Base-by-base conservation (phyloP, 2,113 vertebrate genomes). In the Toxotes chatareus region DNA sequence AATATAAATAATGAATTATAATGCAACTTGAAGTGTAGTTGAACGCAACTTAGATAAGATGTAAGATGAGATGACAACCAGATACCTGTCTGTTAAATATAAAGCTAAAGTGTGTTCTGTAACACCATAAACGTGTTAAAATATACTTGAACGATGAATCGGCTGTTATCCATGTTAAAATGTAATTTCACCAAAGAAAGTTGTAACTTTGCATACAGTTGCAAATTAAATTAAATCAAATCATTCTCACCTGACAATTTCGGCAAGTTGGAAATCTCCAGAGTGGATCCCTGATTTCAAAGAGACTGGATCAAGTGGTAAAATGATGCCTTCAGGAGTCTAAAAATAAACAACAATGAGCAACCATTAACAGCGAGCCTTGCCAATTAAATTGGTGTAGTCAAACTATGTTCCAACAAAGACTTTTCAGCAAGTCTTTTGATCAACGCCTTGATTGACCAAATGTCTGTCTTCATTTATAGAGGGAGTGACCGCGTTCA, bases 301-400 rank as follows among this genome's bases (percentile, higher is more conserved):
- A 72, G 71, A 40, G 4, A 91, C 71, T 12, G 32, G 0, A 23
- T 90, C 62, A 49, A 80, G 64, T 10, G 85, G 38, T 31, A 94
- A 55, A 70, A 87, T 47, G 23, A 94, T 89, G 23, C 49, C 86
- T 0, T 94, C 91, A 13, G 94, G 95, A 5, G 91, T 95, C 94
- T 95, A 57, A n/a, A 79, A 68, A 61, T 31, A 49, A 60, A 49
- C 7, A 77, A 61, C 4, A 69, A 67, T 38, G 1, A 32, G 46
- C 13, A 82, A 32, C 0, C 34, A 53, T 75, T 44, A 36, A 78
- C 31, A 34, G 7, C 49, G 0, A 61, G 2, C 1, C 5, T 2
- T 40, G n/a, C 13, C 2, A 44, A 19, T 21, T 16, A 46, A 21
- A 23, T 14, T 0, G 3, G 12, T 56, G 21, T 0, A 36, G 1